Evolutionary conservation across 2,888 invertebrate species (phyloP), one percentile per base, ranked within the genome.

Genomic region (Neoscelio sp.): DNA sequence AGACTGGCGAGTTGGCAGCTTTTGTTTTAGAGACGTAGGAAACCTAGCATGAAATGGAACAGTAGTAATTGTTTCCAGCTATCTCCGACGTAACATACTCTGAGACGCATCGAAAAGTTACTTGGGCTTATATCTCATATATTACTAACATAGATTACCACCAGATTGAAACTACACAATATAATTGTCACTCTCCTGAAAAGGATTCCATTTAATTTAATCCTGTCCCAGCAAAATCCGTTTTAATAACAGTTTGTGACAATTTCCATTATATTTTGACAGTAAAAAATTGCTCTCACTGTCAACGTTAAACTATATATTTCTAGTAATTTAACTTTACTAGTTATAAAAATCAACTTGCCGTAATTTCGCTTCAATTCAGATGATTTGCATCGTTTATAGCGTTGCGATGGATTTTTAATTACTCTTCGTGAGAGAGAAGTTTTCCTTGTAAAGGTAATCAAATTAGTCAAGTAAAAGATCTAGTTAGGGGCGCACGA

Each of bases 31-130:
- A 67, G 54, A 54, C 18, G 44, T 26, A 23, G 52, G 7, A 71
- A 71, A 71, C 48, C 15, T 60, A 71, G 60, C 60, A 50, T 71
- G 60, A 71, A 71, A 71, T 71, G 38, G 42, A 50, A 71, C 12
- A 28, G 8, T 17, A 40, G 70, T 52, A 60, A 71, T 52, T 60
- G 52, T 71, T 71, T 42, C 20, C 13, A 46, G 15, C n/a, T 30
- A 50, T 40, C 52, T 50, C 20, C 13, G 17, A 15, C 12, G 20
- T 8, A 44, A 20, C 10, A 17, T 10, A 44, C 20, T 7, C 7
- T 33, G 33, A 33, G 33, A 20, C 18, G 20, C 10, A 5, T 33
- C 7, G 2, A 44, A n/a, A 44, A 44, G 44, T 20, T 20, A 20
- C 10, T 44, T 8, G 20, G 2, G 20, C 20, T 18, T 20, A n/a